These are phyloP conservation scores for Micrasema longulum DNA, from an alignment of 1,140 invertebrate species.

Conservation along the genomic window DNA sequence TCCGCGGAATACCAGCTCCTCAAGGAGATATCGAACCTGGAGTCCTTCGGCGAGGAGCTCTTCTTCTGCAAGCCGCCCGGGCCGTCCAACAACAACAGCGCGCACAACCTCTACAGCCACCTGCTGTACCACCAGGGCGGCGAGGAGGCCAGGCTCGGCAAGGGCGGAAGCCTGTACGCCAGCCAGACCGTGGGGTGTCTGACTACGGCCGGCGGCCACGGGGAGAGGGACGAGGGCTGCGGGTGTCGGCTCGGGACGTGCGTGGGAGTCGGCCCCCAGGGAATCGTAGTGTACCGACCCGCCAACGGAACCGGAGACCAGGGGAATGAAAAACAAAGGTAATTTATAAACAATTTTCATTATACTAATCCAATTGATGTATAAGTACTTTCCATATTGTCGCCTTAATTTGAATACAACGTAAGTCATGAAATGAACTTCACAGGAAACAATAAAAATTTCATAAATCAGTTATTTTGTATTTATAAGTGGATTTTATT, in stretches of 20 bases:
- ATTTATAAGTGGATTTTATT: too few relatives aligned
- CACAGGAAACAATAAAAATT: too few relatives aligned
- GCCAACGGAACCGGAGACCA: constrained; percentile 67
- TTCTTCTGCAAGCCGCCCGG: constrained; percentile 78
- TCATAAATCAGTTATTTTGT: too few relatives aligned
- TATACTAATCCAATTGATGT: too few relatives aligned
- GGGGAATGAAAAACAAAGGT: constrained; percentile 75
- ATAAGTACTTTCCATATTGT: too few relatives aligned
- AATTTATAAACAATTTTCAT: too few relatives aligned
- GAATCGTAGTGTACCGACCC: constrained; percentile 78
- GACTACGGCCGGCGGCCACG: constrained; percentile 57
- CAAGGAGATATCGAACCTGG: constrained; percentile 81
- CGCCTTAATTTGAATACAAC: too few relatives aligned
- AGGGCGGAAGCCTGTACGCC: constrained; percentile 64
- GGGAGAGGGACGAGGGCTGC: constrained; percentile 58
- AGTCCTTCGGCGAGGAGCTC: constrained; percentile 85
- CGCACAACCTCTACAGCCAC: constrained; percentile 66
- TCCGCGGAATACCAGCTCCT: constrained; percentile 84
- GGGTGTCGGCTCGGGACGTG: constrained; percentile 65
- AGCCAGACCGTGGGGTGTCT: constrained; percentile 66
- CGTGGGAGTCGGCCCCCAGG: constrained; percentile 85
- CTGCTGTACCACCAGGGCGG: constrained; percentile 63
- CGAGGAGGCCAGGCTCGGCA: constrained; percentile 62
- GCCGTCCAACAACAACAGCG: constrained; percentile 58
- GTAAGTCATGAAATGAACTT: too few relatives aligned